Conservation (phyloP, 2,113 vertebrate genomes). For the Piaya cayana region DNA sequence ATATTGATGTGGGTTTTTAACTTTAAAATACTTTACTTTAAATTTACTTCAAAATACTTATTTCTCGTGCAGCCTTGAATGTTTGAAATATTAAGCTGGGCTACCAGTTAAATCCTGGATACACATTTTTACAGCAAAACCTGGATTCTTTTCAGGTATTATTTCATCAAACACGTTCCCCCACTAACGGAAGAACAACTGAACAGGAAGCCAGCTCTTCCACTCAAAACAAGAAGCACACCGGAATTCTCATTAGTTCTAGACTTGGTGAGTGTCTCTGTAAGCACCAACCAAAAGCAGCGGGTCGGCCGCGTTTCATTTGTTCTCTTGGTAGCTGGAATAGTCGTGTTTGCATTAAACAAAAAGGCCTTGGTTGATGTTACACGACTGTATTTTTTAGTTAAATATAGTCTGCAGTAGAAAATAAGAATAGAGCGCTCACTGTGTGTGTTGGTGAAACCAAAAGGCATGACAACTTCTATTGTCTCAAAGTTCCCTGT, state of each 20-base stretch:
- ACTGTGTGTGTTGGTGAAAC: not conserved
- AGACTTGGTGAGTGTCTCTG: conserved; percentile 85
- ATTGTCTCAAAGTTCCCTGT: not conserved
- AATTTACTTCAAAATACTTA: not conserved
- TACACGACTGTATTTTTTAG: not conserved
- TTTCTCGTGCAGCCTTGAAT: not conserved
- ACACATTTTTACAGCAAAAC: not conserved
- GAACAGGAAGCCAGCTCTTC: conserved; percentile 95
- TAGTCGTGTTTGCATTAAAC: not conserved
- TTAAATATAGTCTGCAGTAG: not conserved
- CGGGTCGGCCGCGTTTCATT: not conserved
- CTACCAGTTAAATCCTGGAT: not conserved
- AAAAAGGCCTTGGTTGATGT: not conserved
- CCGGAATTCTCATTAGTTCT: conserved; percentile 97
- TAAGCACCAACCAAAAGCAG: not conserved
- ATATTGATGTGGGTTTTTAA: not conserved
- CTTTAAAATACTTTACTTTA: not conserved
- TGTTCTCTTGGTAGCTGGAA: not conserved
- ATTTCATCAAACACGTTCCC: conserved; percentile 99
- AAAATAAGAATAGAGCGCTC: not conserved
- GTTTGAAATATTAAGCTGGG: not conserved
- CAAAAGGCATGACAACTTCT: not conserved
- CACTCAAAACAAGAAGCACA: conserved; percentile 98
- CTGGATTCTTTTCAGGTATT: conserved; percentile 83
- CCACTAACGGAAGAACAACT: conserved; percentile 97